Evolutionary conservation across 2,113 vertebrate genomes (phyloP), one percentile per base, ranked within the genome.

Genomic region (Camelus bactrianus): DNA sequence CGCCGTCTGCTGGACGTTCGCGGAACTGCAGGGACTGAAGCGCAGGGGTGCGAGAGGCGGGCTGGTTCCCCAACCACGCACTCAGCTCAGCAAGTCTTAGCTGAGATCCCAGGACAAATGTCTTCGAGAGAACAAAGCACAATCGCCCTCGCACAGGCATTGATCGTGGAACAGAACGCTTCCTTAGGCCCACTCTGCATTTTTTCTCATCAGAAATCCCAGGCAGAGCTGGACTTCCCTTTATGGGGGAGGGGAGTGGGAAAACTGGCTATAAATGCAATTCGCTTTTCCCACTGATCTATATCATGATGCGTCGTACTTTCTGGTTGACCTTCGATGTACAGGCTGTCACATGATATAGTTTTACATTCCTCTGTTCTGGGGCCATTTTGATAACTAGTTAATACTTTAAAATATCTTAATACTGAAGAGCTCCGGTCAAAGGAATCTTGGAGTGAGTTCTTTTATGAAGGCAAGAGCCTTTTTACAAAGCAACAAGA

Each of bases 401-500:
- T 58, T 50, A 81, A 64, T 22, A 42, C 32, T 72, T 50, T 2
- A 65, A 91, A 76, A 20, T 46, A 50, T 42, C 42, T 82, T 56
- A 38, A 35, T 42, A 30, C 17, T 15, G 30, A 30, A 81, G 75
- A 32, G 24, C 3, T 50, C 54, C 35, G 81, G 65, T 73, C 92
- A 76, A 32, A 95, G 58, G 52, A 89, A 32, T 11, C 19, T 24
- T 60, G 1, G 8, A 56, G 5, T 28, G 35, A 87, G 38, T 76
- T 35, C 60, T 89, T 75, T 89, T 64, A 77, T 28, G 65, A 89
- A 73, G 1, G 6, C 17, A 58, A 20, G 14, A 75, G 7, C 9
- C 16, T 67, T 84, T 30, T 79, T 35, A 93, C 82, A 65, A 75
- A 70, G 64, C 52, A 42, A 79, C 93, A 88, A 12, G 32, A 87